These are phyloP conservation scores for Blastomussa wellsi DNA, from an alignment of 92 coral and sea anemone species.

Conservation along the genomic window DNA sequence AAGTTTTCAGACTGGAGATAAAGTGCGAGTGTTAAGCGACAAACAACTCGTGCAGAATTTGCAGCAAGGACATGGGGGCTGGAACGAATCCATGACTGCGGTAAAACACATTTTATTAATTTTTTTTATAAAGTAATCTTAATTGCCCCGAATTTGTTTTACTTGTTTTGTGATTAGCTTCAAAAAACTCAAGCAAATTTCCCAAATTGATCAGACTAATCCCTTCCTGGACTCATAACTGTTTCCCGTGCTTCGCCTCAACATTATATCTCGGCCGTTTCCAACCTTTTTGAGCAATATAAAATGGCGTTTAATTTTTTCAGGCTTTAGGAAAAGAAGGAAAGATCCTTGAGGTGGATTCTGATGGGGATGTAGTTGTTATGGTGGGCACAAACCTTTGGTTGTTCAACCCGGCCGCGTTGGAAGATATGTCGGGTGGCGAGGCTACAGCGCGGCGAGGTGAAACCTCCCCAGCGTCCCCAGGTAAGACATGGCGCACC, in stretches of 20 bases:
- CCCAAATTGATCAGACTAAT: too few species aligned
- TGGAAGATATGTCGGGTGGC: constrained; percentile 59
- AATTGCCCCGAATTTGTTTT: too few species aligned
- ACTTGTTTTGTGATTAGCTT: too few species aligned
- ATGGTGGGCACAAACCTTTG: constrained; percentile 57
- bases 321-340: constrained; percentile 76
- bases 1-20: constrained; percentile 66
- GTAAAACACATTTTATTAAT: constrained; percentile 18
- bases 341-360: constrained; percentile 58
- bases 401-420: constrained; percentile 71
- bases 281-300: neutral
- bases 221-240: too few species aligned
- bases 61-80: constrained; percentile 89
- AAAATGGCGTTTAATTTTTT: neutral
- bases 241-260: too few species aligned
- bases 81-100: constrained; percentile 72
- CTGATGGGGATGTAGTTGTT: constrained; percentile 73
- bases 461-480: constrained; percentile 3
- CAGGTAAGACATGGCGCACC: constrained; percentile 25
- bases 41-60: constrained; percentile 56
- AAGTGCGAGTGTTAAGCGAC: constrained; percentile 59
- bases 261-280: too few species aligned
- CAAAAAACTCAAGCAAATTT: too few species aligned
- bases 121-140: too few species aligned
- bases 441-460: constrained; percentile 38